These are phyloP conservation scores for Octonoba sinensis DNA, from an alignment of 2,888 invertebrate genomes.

Conservation along the genomic window DNA sequence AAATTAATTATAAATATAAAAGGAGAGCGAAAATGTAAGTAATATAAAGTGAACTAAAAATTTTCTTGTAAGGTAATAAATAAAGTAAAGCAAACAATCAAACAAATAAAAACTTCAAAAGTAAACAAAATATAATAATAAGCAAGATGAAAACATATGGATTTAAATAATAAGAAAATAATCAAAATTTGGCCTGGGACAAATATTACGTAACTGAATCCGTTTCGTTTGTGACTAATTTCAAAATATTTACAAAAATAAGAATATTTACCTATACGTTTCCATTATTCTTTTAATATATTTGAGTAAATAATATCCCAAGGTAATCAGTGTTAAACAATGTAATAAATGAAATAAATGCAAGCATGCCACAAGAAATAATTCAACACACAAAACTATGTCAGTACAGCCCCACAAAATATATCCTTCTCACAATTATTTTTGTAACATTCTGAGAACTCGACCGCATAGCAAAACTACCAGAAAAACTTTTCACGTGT, in stretches of 20 bases:
- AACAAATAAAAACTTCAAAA: neutral
- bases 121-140: neutral
- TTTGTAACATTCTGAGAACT: neutral
- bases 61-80: neutral
- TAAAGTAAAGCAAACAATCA: neutral
- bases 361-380: neutral
- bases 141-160: no score
- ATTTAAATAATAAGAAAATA: neutral
- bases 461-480: neutral
- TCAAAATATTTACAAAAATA: neutral
- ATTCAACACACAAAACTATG: neutral
- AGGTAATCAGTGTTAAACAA: neutral
- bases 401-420: neutral
- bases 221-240: neutral
- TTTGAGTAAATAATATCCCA: neutral
- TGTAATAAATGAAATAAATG: neutral
- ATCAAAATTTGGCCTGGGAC: neutral
- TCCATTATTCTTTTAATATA: neutral
- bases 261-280: neutral
- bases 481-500: constrained; percentile 50
- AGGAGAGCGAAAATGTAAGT: neutral
- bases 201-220: neutral
- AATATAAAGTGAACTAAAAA: neutral
- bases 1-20: no score
- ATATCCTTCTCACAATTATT: neutral